These are phyloP conservation scores for Dromococcyx pavoninus DNA, from an alignment of 2,797 vertebrate species.

Conservation along the genomic window DNA sequence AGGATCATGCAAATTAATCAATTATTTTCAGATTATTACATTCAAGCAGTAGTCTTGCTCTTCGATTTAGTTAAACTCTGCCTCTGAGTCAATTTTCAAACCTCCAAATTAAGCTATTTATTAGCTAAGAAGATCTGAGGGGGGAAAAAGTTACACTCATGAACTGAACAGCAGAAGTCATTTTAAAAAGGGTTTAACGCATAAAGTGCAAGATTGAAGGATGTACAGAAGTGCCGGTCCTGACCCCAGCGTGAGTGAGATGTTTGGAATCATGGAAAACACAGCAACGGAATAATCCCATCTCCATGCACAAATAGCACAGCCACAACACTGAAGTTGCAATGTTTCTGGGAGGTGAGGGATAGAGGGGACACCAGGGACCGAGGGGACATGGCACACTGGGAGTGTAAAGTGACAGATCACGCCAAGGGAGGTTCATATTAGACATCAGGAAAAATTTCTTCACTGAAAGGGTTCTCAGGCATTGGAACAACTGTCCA, in stretches of 20 bases:
- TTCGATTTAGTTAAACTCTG: constrained; percentile 64
- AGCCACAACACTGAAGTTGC: rapidly evolving
- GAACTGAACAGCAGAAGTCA: background rate
- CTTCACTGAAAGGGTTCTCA: no score
- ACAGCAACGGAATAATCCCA: rapidly evolving
- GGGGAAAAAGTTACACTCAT: background rate
- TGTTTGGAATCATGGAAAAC: background rate
- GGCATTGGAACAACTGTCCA: no score
- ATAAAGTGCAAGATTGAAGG: background rate
- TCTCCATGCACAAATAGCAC: rapidly evolving
- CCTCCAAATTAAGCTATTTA: constrained; percentile 60
- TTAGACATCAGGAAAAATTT: no score
- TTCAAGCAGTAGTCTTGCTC: constrained; percentile 47
- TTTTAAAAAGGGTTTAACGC: background rate
- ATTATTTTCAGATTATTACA: constrained; percentile 72
- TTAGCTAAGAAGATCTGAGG: constrained; percentile 39
- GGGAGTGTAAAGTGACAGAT: rapidly evolving
- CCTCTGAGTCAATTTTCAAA: constrained; percentile 62
- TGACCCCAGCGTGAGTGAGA: rapidly evolving
- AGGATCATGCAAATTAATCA: constrained; percentile 71
- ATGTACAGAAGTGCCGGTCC: background rate
- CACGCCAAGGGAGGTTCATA: no score
- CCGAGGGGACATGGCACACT: no score
- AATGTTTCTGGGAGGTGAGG: background rate
- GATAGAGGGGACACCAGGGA: background rate